Evolutionary conservation across 1,140 invertebrate genomes (phyloP), one percentile per base, ranked within the genome.

Genomic region (Papilio dardanus): DNA sequence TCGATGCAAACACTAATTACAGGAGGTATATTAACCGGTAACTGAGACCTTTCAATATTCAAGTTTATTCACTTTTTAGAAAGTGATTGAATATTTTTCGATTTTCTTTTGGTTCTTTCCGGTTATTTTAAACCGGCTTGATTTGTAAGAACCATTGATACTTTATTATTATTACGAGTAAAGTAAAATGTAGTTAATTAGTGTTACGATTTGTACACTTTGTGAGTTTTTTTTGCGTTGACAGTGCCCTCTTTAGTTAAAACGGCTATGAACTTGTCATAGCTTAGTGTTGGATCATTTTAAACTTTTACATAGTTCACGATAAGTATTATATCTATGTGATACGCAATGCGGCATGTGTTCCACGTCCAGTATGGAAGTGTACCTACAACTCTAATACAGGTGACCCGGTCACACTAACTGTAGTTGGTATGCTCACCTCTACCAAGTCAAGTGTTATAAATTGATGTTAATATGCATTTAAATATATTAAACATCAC

Each of bases 401-500:
- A 82, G 89, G 88, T 92, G 84, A 93, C 90, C 92, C 86, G 89
- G 92, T 93, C 90, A 86, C 35, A 69, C 81, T 91, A 92, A 92
- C 89, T 89, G 91, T 92, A 81, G 80, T 88, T 88, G 75, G 80
- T 83, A 85, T 91, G 88, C 87, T 89, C 86, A 86, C 83, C 84
- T 89, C 84, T 87, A 80, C 83, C 83, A 86, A 74, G 79, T 86
- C 86, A 88, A 90, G 85, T 85, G 88, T 81, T 62, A 87, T 87
- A 84, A 89, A 90, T 88, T 87, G 83, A 88, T 80, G 87, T 84
- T 84, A 88, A 89, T 89, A 77, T 78, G 66, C 71, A 68, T 78
- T 77, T 33, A 46, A 33, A 82, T 77, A 74, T 76, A 76, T 67
- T 50, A 30, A 62, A 54, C 33, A 62, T 30, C 77, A 58, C 68